Conservation (phyloP, 2,888 invertebrate genomes). For the Polymixis lichenea region DNA sequence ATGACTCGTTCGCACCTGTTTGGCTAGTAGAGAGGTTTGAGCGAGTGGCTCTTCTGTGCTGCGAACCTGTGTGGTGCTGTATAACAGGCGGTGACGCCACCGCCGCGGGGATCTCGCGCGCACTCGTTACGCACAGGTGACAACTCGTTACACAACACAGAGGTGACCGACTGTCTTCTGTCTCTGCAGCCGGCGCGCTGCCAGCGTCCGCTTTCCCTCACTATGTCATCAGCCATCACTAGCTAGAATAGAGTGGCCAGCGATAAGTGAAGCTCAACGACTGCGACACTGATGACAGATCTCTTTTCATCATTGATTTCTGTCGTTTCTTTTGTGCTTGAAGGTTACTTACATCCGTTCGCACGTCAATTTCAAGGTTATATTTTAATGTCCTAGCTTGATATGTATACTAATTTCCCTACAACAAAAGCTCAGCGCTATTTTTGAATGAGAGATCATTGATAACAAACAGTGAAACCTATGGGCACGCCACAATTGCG, state of each 20-base stretch:
- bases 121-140: slow-evolving; percentile 7
- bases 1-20: neutral
- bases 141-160: slow-evolving; percentile 45
- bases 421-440: neutral
- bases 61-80: neutral
- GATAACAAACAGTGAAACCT: too few species aligned
- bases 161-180: slow-evolving; percentile 45
- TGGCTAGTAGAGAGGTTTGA: neutral
- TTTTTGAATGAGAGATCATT: neutral
- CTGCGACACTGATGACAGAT: neutral
- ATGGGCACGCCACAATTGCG: too few species aligned
- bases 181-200: slow-evolving; percentile 20
- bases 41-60: slow-evolving; percentile 29
- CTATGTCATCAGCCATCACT: slow-evolving; percentile 7
- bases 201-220: slow-evolving; percentile 25
- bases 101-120: slow-evolving; percentile 20
- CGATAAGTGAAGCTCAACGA: neutral
- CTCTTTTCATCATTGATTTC: neutral
- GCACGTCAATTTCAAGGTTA: neutral
- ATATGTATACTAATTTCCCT: neutral
- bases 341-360: neutral
- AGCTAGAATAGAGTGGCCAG: neutral
- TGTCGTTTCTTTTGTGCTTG: neutral
- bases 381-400: neutral
- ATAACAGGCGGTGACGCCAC: slow-evolving; percentile 33